Evolutionary conservation across 2,113 vertebrate genomes (phyloP), one percentile per base, ranked within the genome.

Genomic region (Istiophorus platypterus): DNA sequence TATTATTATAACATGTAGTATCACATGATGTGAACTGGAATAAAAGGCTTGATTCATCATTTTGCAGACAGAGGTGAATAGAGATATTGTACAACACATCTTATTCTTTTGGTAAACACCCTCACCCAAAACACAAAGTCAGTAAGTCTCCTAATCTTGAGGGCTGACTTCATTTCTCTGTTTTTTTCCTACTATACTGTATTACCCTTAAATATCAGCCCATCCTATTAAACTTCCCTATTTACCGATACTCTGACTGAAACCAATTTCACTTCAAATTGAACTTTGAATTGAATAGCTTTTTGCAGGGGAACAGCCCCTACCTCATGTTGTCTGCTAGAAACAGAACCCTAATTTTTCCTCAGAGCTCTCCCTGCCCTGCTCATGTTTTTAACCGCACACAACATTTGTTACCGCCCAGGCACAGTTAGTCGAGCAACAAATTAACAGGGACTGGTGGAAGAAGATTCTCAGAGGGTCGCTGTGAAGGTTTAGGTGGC

Each of bases 361-460:
- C 37, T 51, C 5, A 76, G 70, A 73, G 58, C 70, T 39, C 49
- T 75, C 27, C 39, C 64, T 15, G 12, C 66, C 24, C 39, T 47
- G 41, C 52, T 82, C 49, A 14, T 87, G 42, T 88, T 85, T 72
- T 70, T 20, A 1, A 34, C 59, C 73, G 31, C 67, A 70, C 78
- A 66, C 67, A 67, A 81, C 85, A 78, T 66, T 81, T 79, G 51
- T 86, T 81, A 22, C 77, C 45, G 10, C 57, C 49, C 24, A 11
- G 52, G 76, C 77, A 34, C 39, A 26, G 79, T 59, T 54, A 84
- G 68, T 76, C 86, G 80, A 73, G 78, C 83, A 78, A 78, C 80
- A 92, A 93, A 93, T 90, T 86, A 86, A 79, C 79, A 65, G 79
- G 49, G 73, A 72, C 59, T 27, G 74, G 67, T 45, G 69, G 67